Base-by-base conservation (phyloP, 2,888 invertebrate genomes). In the Netelia virgata region DNA sequence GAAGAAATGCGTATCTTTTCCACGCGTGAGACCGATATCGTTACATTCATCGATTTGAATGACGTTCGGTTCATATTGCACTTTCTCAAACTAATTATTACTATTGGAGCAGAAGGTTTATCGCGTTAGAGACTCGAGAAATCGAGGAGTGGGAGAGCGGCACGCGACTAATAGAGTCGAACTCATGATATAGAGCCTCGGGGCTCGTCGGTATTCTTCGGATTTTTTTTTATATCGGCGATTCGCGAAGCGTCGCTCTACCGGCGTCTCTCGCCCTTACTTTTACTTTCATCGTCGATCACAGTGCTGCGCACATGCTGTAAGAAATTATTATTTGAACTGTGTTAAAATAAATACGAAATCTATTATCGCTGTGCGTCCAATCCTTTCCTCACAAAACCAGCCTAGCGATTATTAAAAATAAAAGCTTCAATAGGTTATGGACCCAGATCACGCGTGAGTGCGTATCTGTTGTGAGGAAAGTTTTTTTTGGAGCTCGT, bases 381-480 rank as follows among this genome's bases (percentile, higher is more conserved):
- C 47, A 66, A 47, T 66, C 66, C 66, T 47, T 47, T 66, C 66
- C 66, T 47, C 66, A 66, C 66, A 66, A n/a, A n/a, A n/a, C n/a
- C n/a, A 47, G 66, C 47, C 66, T 43, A 16, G 18, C 47, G 47
- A 47, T 47, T 47, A 18, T 47, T 47, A n/a, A 63, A 68, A 28
- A 72, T 16, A n/a, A 23, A n/a, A 23, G 50, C n/a, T 72, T 28
- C 57, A 72, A 23, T 28, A 72, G 78, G 72, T 79, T 79, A 79
- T 79, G 72, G 79, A 63, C 79, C 79, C 72, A 79, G 79, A 79
- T 64, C 79, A 79, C 72, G 79, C 63, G 3, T 72, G 10, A 36
- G 9, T n/a, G 64, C 73, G 64, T 64, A 72, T 63, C 70, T 78
- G 78, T 53, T 78, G 70, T 63, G 61, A 70, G 70, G 20, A 63